Evolutionary conservation across 2,797 vertebrate species (phyloP).

Genomic region (Phataginus tetradactyla): DNA sequence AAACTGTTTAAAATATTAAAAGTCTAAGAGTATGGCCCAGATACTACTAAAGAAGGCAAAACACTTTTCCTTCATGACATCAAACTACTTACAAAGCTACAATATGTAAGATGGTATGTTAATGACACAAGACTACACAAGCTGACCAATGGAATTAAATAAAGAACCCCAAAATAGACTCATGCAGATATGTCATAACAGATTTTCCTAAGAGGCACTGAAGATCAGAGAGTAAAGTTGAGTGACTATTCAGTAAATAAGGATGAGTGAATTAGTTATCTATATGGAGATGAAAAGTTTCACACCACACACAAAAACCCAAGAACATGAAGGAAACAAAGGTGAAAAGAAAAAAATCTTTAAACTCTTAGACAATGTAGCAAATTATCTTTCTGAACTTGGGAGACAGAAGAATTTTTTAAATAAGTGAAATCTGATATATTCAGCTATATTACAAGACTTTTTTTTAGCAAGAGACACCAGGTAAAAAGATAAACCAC

Average conservation of each 20-base stretch:
- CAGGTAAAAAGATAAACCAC: background rate
- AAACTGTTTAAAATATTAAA: constrained; percentile 55
- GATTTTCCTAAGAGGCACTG: background rate
- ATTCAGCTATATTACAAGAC: background rate
- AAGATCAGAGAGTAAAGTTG: background rate
- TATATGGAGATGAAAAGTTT: background rate
- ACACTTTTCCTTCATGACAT: constrained; percentile 1
- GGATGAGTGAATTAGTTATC: background rate
- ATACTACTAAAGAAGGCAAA: background rate
- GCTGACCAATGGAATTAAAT: background rate
- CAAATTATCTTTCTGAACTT: constrained; percentile 18
- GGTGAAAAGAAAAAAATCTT: background rate
- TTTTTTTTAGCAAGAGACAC: background rate
- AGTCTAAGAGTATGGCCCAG: background rate
- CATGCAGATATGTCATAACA: background rate
- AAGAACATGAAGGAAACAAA: background rate
- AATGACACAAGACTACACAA: background rate
- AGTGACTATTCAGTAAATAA: background rate
- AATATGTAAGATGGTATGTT: constrained; percentile 1
- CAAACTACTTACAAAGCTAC: background rate
- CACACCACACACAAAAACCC: background rate
- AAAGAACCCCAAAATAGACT: background rate
- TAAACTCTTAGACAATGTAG: constrained; percentile 8
- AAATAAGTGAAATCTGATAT: background rate
- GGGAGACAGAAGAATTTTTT: background rate